Conservation (phyloP, 2,797 vertebrate species). For the Arvicola amphibius region DNA sequence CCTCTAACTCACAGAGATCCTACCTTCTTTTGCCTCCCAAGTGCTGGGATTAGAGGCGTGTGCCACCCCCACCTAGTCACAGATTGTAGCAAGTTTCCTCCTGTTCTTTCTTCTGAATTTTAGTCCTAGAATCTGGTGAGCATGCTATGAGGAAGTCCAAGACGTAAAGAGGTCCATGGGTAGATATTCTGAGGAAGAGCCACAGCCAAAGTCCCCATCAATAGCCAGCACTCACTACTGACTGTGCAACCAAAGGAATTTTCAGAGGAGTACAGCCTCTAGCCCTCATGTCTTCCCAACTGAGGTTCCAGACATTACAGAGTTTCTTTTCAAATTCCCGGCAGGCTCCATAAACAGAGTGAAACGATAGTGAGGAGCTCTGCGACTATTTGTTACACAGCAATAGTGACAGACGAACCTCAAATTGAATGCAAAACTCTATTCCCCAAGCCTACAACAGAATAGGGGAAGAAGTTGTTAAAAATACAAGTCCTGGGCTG, state of each 20-base stretch:
- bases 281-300: neutral
- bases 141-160: neutral
- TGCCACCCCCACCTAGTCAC: neutral
- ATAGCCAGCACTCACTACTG: neutral
- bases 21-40: too few relatives aligned
- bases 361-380: conserved; percentile 12
- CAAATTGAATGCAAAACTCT: neutral
- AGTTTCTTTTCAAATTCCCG: conserved; percentile 44
- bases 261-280: neutral
- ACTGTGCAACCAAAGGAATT: neutral
- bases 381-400: conserved; percentile 51
- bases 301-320: neutral
- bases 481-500: conserved; percentile 21
- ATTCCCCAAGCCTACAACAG: conserved; percentile 18
- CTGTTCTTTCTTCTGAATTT: neutral
- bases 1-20: too few relatives aligned
- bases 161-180: neutral
- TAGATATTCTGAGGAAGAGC: neutral
- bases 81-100: neutral
- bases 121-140: neutral
- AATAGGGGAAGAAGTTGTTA: neutral
- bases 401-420: neutral
- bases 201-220: neutral
- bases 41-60: too few relatives aligned
- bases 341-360: conserved; percentile 39